Evolutionary conservation across 2,113 vertebrate species (phyloP), one percentile per base, ranked within the genome.

Genomic region (Ia io): DNA sequence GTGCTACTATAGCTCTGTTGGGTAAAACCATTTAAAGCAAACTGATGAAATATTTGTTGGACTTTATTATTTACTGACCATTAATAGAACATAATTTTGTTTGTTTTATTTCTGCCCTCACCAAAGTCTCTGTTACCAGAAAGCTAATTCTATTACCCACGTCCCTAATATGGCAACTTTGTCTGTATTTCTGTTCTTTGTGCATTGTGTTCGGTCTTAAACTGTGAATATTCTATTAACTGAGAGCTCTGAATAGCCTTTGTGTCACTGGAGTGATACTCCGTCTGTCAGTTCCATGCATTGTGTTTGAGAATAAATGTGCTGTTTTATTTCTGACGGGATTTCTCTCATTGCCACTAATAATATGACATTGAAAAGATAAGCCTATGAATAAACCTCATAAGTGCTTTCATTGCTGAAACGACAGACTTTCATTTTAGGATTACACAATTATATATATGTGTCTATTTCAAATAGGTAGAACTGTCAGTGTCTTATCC

Each of bases 161-260:
- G 1, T 70, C 37, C 44, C 74, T 63, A 47, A 59, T 44, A 70
- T 1, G 30, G 67, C 69, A 28, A 70, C 87, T 88, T 90, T 90
- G 35, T 93, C 80, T 82, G 0, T 42, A 37, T 94, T 89, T 92
- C 83, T 95, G 37, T 67, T 80, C 95, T 96, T 94, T 96, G 95
- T 97, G 92, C 67, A 44, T 96, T 97, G 94, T 97, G 65, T 59
- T 94, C 65, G 6, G 59, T 73, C 53, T 92, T n/a, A 32, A 82
- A 74, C 20, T 85, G 40, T 73, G 84, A 95, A 16, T 87, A 9
- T 86, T 90, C 76, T 78, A 65, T 95, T 90, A 90, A 96, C 87
- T 82, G 70, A 53, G 80, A 67, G n/a, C 40, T 93, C 25, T 96
- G 93, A 94, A 90, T 61, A 49, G 49, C 74, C 25, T 11, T 92